Conservation (phyloP, 2,888 invertebrate species). For the Cheiracanthium punctorium region DNA sequence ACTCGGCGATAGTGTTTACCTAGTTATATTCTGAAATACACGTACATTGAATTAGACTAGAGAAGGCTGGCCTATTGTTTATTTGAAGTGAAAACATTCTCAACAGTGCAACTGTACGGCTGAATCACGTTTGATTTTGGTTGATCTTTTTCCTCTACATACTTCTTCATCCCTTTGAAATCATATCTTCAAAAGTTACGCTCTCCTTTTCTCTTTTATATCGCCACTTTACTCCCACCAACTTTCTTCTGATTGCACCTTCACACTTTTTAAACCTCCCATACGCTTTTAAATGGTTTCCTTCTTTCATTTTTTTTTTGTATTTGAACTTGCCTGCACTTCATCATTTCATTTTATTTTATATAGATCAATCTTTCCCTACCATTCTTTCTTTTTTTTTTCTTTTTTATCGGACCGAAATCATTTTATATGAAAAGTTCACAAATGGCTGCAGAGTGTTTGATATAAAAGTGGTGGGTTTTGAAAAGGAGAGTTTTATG, state of each 20-base stretch:
- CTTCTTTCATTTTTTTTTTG: not conserved
- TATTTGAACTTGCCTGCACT: not conserved
- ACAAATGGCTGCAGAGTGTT: not conserved
- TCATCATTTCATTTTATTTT: conserved; percentile 34
- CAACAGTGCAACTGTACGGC: too few relatives aligned
- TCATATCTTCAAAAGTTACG: not conserved
- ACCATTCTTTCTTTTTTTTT: too few relatives aligned
- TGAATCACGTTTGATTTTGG: too few relatives aligned
- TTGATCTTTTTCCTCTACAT: too few relatives aligned
- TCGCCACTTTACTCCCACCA: not conserved
- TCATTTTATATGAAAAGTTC: not conserved
- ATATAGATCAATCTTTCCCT: conserved; percentile 54
- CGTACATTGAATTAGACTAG: too few relatives aligned
- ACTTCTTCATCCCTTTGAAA: not conserved
- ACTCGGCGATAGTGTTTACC: too few relatives aligned
- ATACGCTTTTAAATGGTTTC: not conserved
- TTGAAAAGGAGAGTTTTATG: not conserved
- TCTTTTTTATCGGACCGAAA: conserved; percentile 14
- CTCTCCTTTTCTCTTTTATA: not conserved
- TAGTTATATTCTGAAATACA: too few relatives aligned
- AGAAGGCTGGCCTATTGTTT: too few relatives aligned
- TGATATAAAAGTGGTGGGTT: not conserved
- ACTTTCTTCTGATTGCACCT: not conserved
- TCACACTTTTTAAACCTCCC: not conserved
- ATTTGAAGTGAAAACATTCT: too few relatives aligned